Evolutionary conservation across 2,797 vertebrate species (phyloP), one percentile per base, ranked within the genome.

Genomic region (Aeoliscus strigatus): DNA sequence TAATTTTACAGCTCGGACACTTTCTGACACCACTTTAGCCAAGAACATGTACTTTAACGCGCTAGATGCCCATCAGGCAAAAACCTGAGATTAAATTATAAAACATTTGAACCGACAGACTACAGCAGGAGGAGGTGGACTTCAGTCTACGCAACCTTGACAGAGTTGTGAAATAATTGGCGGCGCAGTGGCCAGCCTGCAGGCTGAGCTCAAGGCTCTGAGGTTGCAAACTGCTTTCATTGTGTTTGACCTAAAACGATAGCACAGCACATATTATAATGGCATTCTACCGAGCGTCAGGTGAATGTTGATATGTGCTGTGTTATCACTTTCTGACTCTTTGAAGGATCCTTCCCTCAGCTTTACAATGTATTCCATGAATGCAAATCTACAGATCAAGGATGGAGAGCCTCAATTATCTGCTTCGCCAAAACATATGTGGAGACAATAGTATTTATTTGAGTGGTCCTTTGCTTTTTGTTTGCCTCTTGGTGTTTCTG

Each of bases 231-330:
- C 39, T 75, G 77, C 76, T 79, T 84, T 73, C 76, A 72, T 32
- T 59, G 73, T 65, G 37, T 70, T 80, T 61, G 73, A 57, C 46
- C 69, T 13, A 43, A 80, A 84, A 77, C 42, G 55, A 80, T 55
- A 76, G 71, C 72, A 14, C 81, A 83, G 80, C 81, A 85, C 59
- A 77, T 81, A 81, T 82, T 83, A 49, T 80, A 82, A 84, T 77
- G 62, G 63, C 60, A 70, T 70, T 79, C 70, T 44, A 57, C 73
- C 69, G 60, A 57, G 66, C 62, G 69, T 81, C 77, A 82, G 79
- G 75, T 78, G 67, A 73, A 79, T 61, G 80, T 61, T 70, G 74
- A 78, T 79, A 71, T 75, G 67, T 77, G 84, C 81, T 81, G 73
- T 61, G 77, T 67, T 76, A 77, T 79, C 79, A 77, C 10, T 79